phyloP scores from a whole-genome alignment of 2,888 invertebrate species.

The Tenthredo notha region DNA sequence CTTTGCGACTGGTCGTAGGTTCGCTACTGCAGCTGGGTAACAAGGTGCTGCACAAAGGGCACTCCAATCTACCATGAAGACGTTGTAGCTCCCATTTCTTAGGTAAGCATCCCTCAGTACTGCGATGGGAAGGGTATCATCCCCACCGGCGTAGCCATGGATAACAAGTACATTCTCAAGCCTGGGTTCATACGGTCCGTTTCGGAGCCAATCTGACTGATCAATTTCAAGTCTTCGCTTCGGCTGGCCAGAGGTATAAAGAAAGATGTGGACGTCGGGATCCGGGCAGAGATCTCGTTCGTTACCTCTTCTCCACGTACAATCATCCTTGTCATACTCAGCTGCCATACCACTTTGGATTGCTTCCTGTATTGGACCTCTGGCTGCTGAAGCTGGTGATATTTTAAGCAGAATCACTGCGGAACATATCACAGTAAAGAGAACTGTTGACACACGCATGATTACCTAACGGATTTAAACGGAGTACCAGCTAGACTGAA shows the following conservation, averaged over 20 bases:
- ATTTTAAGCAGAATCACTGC: background rate
- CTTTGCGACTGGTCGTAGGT: slow-evolving; percentile 85
- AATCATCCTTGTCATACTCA: slow-evolving; percentile 84
- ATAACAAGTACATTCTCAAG: slow-evolving; percentile 86
- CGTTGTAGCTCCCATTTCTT: slow-evolving; percentile 87
- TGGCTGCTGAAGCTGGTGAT: slow-evolving; percentile 17
- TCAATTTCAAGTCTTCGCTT: slow-evolving; percentile 67
- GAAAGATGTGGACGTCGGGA: slow-evolving; percentile 83
- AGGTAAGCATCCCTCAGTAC: slow-evolving; percentile 89
- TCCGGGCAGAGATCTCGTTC: slow-evolving; percentile 87
- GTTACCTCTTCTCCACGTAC: slow-evolving; percentile 84
- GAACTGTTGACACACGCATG: slow-evolving; percentile 15
- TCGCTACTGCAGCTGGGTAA: slow-evolving; percentile 88
- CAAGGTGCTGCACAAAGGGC: slow-evolving; percentile 85
- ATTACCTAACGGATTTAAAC: background rate
- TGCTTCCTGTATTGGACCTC: slow-evolving; percentile 75
- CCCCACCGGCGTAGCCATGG: slow-evolving; percentile 90
- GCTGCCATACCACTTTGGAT: slow-evolving; percentile 77
- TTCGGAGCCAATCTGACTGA: slow-evolving; percentile 87
- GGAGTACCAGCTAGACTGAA: background rate
- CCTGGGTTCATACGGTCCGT: slow-evolving; percentile 85
- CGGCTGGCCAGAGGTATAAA: slow-evolving; percentile 83
- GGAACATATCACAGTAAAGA: background rate
- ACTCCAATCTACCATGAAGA: slow-evolving; percentile 90
- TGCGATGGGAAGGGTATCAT: slow-evolving; percentile 86